A percentile compares a stretch with the other conserved stretches of the same genome.
Conservation (phyloP, 64 coral and sea anemone genomes). For the Orbicella faveolata region DNA sequence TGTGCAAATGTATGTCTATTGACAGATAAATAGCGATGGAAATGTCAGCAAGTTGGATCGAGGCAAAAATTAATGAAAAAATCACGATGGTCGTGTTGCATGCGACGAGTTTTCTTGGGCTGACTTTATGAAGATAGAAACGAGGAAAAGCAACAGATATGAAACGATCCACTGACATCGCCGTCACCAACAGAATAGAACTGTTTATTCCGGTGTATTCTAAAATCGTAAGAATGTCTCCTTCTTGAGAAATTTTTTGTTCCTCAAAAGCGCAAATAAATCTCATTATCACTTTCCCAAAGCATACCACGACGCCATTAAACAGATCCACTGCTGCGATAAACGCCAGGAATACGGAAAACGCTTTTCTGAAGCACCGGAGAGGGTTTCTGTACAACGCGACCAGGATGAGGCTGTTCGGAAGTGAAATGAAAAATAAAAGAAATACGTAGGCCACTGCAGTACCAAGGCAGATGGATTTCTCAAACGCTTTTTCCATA, state of each 20-base stretch:
- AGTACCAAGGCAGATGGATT: not conserved
- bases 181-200: constrained; percentile 6
- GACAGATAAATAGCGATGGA: not conserved
- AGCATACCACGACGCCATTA: not conserved
- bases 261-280: not conserved
- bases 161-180: constrained; percentile 24
- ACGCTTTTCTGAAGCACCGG: not conserved
- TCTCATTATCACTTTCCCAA: not conserved
- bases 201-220: constrained; percentile 9
- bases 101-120: not conserved
- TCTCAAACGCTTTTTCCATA: constrained; percentile 7
- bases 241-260: not conserved
- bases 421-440: not conserved
- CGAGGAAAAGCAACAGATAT: constrained; percentile 11
- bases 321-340: constrained; percentile 10
- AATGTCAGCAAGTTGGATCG: not conserved
- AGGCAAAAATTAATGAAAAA: constrained; percentile 12
- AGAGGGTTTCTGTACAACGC: constrained; percentile 1
- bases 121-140: not conserved
- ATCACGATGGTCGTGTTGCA: not conserved
- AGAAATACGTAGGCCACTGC: not conserved
- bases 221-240: not conserved
- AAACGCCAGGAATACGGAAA: constrained; percentile 10
- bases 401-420: not conserved
- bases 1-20: constrained; percentile 6